Evolutionary conservation across 2,888 invertebrate genomes (phyloP).

Genomic region (Leucophora obtusa): DNA sequence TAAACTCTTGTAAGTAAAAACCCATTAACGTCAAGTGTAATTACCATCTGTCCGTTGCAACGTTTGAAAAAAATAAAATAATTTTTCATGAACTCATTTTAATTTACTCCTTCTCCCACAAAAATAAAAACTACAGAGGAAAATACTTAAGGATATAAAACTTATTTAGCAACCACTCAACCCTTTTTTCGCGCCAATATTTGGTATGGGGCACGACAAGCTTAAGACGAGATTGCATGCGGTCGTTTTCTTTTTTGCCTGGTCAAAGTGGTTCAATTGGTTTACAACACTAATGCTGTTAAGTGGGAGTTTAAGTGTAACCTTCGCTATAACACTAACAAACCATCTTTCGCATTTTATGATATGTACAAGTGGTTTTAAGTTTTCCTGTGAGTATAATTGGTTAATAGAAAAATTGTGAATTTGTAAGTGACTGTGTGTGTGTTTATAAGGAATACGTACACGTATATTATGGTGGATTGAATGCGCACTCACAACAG

Average conservation of each 20-base stretch:
- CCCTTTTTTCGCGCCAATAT: background rate
- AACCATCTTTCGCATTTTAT: background rate
- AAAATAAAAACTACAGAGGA: slow-evolving; percentile 25
- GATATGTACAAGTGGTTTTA: background rate
- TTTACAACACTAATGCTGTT: slow-evolving; percentile 31
- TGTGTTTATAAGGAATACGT: background rate
- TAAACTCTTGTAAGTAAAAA: background rate
- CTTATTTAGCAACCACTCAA: slow-evolving; percentile 22
- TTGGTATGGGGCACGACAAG: slow-evolving; percentile 8
- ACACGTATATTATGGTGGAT: background rate
- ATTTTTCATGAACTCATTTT: slow-evolving; percentile 68
- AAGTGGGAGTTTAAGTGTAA: slow-evolving; percentile 45
- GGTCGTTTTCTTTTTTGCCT: slow-evolving; percentile 5
- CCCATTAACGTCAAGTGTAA: slow-evolving; percentile 66
- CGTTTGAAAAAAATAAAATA: slow-evolving; percentile 56
- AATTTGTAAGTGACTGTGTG: background rate
- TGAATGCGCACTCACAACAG: too few relatives aligned
- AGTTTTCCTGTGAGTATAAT: slow-evolving; percentile 21
- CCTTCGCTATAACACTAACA: slow-evolving; percentile 5
- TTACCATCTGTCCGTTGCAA: slow-evolving; percentile 66
- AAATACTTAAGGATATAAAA: slow-evolving; percentile 28
- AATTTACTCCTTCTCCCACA: slow-evolving; percentile 33
- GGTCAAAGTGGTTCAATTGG: slow-evolving; percentile 44
- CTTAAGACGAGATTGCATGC: slow-evolving; percentile 15
- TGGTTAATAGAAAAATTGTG: background rate